A percentile compares a stretch with the other conserved stretches of the same genome.
These are phyloP conservation scores for Dryocosmus kuriphilus DNA, from an alignment of 2,888 invertebrate species.

Conservation along the genomic window DNA sequence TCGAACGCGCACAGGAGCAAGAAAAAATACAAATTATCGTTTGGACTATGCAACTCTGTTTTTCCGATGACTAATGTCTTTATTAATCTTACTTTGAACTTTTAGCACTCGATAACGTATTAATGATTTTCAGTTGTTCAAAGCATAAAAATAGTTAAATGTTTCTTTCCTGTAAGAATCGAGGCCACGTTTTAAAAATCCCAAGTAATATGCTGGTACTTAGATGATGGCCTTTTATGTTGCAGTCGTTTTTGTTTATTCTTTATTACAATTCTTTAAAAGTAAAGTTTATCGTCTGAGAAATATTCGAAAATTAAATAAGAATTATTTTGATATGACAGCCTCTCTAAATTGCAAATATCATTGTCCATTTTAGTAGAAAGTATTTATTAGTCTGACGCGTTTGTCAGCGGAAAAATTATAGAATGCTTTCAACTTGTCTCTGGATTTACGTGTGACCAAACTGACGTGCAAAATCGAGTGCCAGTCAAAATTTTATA, in stretches of 20 bases:
- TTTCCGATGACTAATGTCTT: slow-evolving; percentile 53
- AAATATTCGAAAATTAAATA: neutral
- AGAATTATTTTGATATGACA: neutral
- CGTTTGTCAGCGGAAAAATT: neutral
- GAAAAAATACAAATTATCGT: slow-evolving; percentile 55
- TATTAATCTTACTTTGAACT: slow-evolving; percentile 51
- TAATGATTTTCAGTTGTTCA: slow-evolving; percentile 30
- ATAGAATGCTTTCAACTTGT: neutral
- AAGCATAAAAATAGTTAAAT: slow-evolving; percentile 30
- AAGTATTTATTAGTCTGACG: neutral
- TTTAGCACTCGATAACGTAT: slow-evolving; percentile 33
- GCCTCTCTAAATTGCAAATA: neutral
- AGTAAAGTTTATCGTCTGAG: neutral
- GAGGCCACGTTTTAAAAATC: neutral
- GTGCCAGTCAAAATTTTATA: neutral
- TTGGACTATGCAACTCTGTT: slow-evolving; percentile 57
- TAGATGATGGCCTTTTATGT: neutral
- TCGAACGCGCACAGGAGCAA: slow-evolving; percentile 43
- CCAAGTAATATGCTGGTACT: neutral
- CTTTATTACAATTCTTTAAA: neutral
- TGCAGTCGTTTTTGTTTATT: neutral
- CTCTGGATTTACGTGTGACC: neutral
- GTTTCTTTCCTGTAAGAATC: neutral
- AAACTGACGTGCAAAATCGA: neutral
- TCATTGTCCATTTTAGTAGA: neutral